A percentile compares a stretch with the other conserved stretches of the same genome.
Evolutionary conservation across 2,113 vertebrate species (phyloP).

Genomic region (Patagioenas fasciata): DNA sequence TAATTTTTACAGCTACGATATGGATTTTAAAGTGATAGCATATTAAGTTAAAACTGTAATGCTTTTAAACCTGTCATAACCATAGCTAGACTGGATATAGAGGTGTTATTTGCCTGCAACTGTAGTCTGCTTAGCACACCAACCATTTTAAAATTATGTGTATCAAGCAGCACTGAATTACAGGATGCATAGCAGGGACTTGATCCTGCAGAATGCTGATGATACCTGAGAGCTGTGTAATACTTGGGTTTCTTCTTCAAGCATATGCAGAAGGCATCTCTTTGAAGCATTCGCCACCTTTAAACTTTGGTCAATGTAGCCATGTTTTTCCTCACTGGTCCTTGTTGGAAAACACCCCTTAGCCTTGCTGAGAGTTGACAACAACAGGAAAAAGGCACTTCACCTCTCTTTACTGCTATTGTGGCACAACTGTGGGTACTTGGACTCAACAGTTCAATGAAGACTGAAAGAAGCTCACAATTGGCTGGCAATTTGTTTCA

Average conservation of each 20-base stretch:
- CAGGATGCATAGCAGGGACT: not conserved
- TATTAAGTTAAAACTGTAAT: conserved; percentile 6
- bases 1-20: not conserved
- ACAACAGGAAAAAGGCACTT: not conserved
- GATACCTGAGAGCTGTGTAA: not conserved
- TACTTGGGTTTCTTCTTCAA: not conserved
- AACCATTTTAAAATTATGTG: not conserved
- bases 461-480: not conserved
- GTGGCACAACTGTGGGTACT: not conserved
- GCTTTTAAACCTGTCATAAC: not conserved
- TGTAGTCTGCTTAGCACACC: not conserved
- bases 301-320: not conserved
- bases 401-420: not conserved
- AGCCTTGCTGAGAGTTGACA: not conserved
- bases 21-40: not conserved
- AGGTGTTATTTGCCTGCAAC: not conserved
- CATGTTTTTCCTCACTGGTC: not conserved
- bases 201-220: not conserved
- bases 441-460: not conserved
- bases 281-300: not conserved
- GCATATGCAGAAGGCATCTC: not conserved
- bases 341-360: not conserved
- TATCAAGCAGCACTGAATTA: not conserved
- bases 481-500: not conserved
- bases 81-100: not conserved